These are phyloP conservation scores for Musca vetustissima DNA, from an alignment of 1,140 invertebrate species.

Conservation along the genomic window DNA sequence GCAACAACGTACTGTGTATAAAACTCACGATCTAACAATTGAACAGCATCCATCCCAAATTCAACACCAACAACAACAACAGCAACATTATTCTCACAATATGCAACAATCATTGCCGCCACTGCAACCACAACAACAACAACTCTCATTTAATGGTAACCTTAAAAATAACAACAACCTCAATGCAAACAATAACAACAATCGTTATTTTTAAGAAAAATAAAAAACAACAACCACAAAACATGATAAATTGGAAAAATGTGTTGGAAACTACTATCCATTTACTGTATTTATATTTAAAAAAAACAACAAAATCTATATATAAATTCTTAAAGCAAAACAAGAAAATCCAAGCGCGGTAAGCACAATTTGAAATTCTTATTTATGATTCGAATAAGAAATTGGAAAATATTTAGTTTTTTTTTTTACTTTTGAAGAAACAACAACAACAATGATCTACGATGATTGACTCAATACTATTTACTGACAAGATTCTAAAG, in stretches of 20 bases:
- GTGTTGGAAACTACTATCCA: not conserved
- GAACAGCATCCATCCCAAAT: constrained; percentile 29
- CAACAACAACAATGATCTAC: too few relatives aligned
- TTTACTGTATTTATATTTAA: not conserved
- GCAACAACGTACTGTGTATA: constrained; percentile 2
- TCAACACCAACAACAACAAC: constrained; percentile 20
- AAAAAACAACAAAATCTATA: constrained; percentile 1
- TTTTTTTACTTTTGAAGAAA: too few relatives aligned
- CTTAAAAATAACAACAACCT: constrained; percentile 27
- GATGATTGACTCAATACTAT: not conserved
- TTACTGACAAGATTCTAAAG: too few relatives aligned
- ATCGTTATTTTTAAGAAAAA: constrained; percentile 18
- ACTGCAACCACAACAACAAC: constrained; percentile 1
- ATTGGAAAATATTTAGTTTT: too few relatives aligned
- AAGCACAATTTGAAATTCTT: too few relatives aligned
- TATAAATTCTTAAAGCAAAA: too few relatives aligned
- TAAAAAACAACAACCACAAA: not conserved
- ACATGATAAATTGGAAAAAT: not conserved
- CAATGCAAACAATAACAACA: constrained; percentile 32
- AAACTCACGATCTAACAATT: constrained; percentile 19
- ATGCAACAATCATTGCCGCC: not conserved
- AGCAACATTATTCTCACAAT: constrained; percentile 13
- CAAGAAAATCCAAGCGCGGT: too few relatives aligned
- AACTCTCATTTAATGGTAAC: constrained; percentile 23
- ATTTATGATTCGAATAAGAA: too few relatives aligned